Percentiles rank a stretch among this genome's conserved stretches.
Evolutionary conservation across 2,888 invertebrate genomes (phyloP).

Genomic region (Meganola albula): DNA sequence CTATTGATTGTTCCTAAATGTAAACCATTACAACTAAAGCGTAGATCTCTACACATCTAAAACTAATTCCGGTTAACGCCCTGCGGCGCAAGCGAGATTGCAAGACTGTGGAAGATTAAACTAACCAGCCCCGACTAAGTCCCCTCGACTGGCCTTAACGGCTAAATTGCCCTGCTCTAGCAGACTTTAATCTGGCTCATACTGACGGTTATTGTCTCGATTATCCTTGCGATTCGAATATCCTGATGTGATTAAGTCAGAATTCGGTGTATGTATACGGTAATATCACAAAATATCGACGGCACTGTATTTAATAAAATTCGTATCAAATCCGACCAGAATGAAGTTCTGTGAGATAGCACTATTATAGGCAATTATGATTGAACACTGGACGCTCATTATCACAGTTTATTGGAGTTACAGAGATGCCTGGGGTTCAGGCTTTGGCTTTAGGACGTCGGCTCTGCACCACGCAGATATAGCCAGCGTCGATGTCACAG

Average conservation of each 20-base stretch:
- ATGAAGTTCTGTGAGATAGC: constrained; percentile 34
- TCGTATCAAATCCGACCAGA: constrained; percentile 43
- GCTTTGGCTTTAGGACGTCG: constrained; percentile 71
- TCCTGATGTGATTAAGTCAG: constrained; percentile 36
- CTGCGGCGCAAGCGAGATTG: constrained; percentile 48
- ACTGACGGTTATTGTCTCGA: constrained; percentile 41
- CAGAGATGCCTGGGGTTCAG: constrained; percentile 39
- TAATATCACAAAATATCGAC: constrained; percentile 66
- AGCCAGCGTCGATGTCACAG: constrained; percentile 95
- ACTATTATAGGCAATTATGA: constrained; percentile 42
- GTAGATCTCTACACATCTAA: constrained; percentile 37
- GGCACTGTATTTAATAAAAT: constrained; percentile 50
- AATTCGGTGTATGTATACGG: constrained; percentile 37
- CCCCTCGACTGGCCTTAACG: constrained; percentile 34
- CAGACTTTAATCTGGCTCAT: constrained; percentile 41
- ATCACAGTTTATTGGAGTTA: constrained; percentile 63
- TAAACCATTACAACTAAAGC: constrained; percentile 38
- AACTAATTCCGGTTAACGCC: constrained; percentile 41
- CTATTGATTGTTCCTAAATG: constrained; percentile 43
- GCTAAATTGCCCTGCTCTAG: constrained; percentile 39
- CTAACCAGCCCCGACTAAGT: constrained; percentile 39
- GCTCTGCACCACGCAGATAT: constrained; percentile 88
- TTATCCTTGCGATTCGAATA: constrained; percentile 32
- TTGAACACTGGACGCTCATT: constrained; percentile 71
- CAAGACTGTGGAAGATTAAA: constrained; percentile 46